These are phyloP conservation scores for Blastomussa wellsi DNA, from an alignment of 92 coral and sea anemone species.

Conservation along the genomic window DNA sequence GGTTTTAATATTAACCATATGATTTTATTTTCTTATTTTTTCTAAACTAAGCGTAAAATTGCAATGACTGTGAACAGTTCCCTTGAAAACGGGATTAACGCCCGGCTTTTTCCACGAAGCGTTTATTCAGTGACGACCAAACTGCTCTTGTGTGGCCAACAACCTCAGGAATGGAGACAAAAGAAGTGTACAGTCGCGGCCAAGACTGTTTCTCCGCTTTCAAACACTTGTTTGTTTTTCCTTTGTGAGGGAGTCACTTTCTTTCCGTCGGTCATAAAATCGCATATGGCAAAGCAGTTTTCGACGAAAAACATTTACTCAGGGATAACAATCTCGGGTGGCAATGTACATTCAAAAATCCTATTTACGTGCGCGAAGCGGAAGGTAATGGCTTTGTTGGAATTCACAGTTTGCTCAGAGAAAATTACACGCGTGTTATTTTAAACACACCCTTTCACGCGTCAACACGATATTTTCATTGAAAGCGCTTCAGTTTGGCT, in stretches of 20 bases:
- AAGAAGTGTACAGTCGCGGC: not conserved
- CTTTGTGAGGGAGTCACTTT: constrained; percentile 10
- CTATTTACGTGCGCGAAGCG: constrained; percentile 11
- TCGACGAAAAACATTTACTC: constrained; percentile 19
- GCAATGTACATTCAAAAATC: constrained; percentile 15
- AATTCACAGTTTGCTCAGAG: constrained; percentile 14
- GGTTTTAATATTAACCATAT: too few species aligned
- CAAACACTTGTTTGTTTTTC: constrained; percentile 11
- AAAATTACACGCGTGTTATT: constrained; percentile 5
- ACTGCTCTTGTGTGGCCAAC: not conserved
- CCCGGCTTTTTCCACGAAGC: not conserved
- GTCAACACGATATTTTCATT: constrained; percentile 6
- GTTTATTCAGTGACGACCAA: too few species aligned
- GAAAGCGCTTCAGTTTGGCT: constrained; percentile 11
- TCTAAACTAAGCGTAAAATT: not conserved
- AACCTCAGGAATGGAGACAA: not conserved
- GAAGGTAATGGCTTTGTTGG: constrained; percentile 35
- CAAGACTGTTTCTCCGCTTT: not conserved
- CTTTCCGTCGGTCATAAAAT: constrained; percentile 14
- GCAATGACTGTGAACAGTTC: not conserved
- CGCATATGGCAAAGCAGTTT: constrained; percentile 5
- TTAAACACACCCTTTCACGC: constrained; percentile 22
- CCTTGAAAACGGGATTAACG: not conserved
- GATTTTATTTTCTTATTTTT: too few species aligned
- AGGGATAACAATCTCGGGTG: constrained; percentile 41